phyloP scores from a whole-genome alignment of 1,140 invertebrate species.

The Formica selysi region DNA sequence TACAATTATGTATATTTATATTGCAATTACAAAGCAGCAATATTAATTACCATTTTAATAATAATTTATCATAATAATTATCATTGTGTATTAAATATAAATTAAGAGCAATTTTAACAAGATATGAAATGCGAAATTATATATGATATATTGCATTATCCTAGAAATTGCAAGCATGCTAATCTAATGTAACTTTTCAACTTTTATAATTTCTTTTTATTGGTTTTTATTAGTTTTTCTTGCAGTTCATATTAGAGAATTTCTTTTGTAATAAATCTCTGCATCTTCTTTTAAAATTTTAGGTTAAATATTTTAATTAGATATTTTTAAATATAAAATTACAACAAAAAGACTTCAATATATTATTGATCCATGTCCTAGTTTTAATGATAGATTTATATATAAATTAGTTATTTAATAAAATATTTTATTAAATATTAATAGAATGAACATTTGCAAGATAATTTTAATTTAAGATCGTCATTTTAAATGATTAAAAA shows the following conservation, averaged over 20 bases:
- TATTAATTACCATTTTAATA: not conserved
- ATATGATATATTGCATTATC: constrained; percentile 17
- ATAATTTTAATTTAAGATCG: too few relatives aligned
- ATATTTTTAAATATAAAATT: constrained; percentile 22
- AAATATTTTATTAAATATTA: not conserved
- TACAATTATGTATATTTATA: not conserved
- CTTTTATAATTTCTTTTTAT: constrained; percentile 8
- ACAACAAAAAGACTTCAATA: not conserved
- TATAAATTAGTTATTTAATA: too few relatives aligned
- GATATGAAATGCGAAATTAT: not conserved
- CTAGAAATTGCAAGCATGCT: not conserved
- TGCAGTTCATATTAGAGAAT: not conserved
- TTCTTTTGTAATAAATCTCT: constrained; percentile 23
- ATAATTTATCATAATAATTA: not conserved
- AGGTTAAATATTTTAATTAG: constrained; percentile 19
- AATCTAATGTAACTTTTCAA: constrained; percentile 32
- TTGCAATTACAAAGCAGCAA: not conserved
- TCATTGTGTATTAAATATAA: not conserved
- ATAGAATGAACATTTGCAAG: too few relatives aligned
- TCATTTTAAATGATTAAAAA: too few relatives aligned
- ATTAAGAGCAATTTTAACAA: constrained; percentile 13
- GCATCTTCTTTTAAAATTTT: constrained; percentile 6
- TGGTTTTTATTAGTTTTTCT: not conserved
- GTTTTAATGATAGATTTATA: not conserved
- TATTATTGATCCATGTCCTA: not conserved